phyloP scores from a whole-genome alignment of 2,113 vertebrate species.

The Excalfactoria chinensis region DNA sequence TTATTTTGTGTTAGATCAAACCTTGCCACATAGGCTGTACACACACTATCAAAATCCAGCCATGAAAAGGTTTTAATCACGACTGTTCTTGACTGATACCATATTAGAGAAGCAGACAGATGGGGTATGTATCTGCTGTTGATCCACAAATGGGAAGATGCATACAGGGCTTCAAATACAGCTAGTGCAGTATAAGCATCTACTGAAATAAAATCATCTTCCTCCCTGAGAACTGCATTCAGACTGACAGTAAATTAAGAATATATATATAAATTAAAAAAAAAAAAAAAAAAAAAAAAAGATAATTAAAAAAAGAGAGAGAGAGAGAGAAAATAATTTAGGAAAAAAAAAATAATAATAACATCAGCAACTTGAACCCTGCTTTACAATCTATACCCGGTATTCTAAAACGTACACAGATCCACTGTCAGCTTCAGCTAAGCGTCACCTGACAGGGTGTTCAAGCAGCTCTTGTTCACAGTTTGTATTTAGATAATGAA shows the following conservation, averaged over 20 bases:
- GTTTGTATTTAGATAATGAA: not conserved
- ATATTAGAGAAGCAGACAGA: not conserved
- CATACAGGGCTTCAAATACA: not conserved
- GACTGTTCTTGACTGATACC: not conserved
- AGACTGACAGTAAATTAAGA: not conserved
- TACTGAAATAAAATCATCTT: not conserved
- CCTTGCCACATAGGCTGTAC: not conserved
- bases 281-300: too few relatives aligned
- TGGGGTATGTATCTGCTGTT: not conserved
- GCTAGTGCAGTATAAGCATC: not conserved
- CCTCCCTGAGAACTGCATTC: not conserved
- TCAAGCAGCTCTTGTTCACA: not conserved
- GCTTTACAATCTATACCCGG: not conserved
- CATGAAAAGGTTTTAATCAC: not conserved
- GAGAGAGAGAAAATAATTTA: not conserved
- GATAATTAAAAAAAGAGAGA: too few relatives aligned
- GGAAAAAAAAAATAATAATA: not conserved
- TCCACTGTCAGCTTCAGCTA: not conserved
- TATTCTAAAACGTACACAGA: not conserved
- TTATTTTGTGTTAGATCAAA: not conserved
- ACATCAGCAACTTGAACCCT: not conserved
- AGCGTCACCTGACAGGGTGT: not conserved
- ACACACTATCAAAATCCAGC: not conserved
- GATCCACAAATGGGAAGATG: not conserved
- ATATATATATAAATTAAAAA: too few relatives aligned